Conservation (phyloP, 1,140 invertebrate genomes). For the Brachionus sp. region DNA sequence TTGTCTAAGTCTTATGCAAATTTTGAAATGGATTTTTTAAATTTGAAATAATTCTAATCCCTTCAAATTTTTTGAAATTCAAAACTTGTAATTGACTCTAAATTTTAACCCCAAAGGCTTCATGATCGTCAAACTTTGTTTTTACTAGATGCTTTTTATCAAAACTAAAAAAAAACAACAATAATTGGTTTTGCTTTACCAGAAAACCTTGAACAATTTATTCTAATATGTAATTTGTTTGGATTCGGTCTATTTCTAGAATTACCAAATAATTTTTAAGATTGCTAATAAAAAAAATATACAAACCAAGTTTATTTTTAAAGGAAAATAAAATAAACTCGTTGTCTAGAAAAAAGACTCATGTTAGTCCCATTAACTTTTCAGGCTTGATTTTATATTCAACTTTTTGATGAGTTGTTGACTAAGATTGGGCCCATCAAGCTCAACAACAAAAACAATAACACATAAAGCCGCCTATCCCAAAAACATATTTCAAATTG, state of each 20-base stretch:
- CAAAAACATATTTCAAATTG: neutral
- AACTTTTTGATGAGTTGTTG: neutral
- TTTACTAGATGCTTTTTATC: neutral
- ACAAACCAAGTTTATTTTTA: neutral
- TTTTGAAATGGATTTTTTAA: neutral
- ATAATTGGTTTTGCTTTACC: neutral
- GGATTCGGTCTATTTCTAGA: neutral
- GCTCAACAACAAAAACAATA: neutral
- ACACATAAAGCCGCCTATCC: neutral
- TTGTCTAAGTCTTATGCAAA: conserved; percentile 16
- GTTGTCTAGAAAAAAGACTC: neutral
- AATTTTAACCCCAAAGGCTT: neutral
- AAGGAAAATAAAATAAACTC: neutral
- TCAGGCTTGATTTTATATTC: conserved; percentile 1
- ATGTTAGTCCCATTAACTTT: neutral
- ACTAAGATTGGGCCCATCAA: neutral
- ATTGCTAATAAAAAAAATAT: neutral
- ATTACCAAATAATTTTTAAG: neutral
- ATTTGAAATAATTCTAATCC: neutral
- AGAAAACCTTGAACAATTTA: neutral
- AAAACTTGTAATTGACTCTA: neutral
- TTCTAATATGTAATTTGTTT: neutral
- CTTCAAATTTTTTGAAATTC: neutral
- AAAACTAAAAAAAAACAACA: neutral
- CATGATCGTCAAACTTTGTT: neutral